A percentile compares a stretch with the other conserved stretches of the same genome.
Conservation (phyloP, 1,140 invertebrate genomes). For the Mactra quadrangularis region DNA sequence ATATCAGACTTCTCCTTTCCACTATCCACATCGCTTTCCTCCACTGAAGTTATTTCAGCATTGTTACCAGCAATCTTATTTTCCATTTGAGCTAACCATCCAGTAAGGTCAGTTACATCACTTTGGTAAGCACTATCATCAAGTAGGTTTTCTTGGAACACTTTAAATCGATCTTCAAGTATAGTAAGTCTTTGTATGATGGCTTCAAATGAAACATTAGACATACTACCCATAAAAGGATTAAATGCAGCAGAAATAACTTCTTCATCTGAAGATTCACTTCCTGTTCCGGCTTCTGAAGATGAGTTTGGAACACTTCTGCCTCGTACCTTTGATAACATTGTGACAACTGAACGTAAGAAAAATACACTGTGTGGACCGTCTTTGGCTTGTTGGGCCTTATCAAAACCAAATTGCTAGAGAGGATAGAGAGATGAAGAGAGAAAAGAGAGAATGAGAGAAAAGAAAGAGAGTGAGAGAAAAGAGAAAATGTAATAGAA, state of each 20-base stretch:
- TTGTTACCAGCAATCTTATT: slow-evolving; percentile 24
- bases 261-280: slow-evolving; percentile 46
- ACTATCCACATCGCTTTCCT: slow-evolving; percentile 19
- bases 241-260: slow-evolving; percentile 40
- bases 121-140: slow-evolving; percentile 68
- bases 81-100: slow-evolving; percentile 62
- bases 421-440: slow-evolving; percentile 27
- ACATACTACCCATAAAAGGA: slow-evolving; percentile 38
- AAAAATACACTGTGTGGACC: neutral
- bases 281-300: slow-evolving; percentile 16
- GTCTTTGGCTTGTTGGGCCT: neutral
- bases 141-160: slow-evolving; percentile 65
- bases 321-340: slow-evolving; percentile 16
- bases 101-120: slow-evolving; percentile 62
- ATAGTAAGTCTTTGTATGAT: slow-evolving; percentile 49
- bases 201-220: slow-evolving; percentile 45
- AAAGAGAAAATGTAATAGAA: neutral
- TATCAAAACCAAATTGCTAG: neutral
- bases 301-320: neutral
- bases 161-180: slow-evolving; percentile 64
- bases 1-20: slow-evolving; percentile 30
- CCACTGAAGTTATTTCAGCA: neutral
- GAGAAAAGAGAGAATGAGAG: slow-evolving; percentile 13
- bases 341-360: slow-evolving; percentile 18
- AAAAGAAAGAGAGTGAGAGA: neutral